Evolutionary conservation across 2,888 invertebrate genomes (phyloP).

Genomic region (Cerceris rybyensis): DNA sequence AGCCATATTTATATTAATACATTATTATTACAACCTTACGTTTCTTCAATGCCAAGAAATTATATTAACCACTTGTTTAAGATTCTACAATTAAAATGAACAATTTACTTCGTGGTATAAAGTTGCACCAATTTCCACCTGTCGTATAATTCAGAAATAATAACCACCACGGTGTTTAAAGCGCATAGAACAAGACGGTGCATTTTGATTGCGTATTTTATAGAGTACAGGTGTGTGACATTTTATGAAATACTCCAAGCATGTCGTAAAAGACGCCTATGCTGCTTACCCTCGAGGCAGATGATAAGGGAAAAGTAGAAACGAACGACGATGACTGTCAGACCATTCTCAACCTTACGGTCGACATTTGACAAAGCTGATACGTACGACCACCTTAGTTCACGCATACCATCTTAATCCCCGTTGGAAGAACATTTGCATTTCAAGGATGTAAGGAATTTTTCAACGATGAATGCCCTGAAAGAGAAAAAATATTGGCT

Average conservation of each 20-base stretch:
- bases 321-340: constrained; percentile 39
- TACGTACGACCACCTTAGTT: constrained; percentile 29
- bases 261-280: constrained; percentile 50
- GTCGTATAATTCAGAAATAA: constrained; percentile 11
- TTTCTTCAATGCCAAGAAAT: no score
- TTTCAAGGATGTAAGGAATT: not conserved
- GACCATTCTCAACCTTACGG: not conserved
- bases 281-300: constrained; percentile 8
- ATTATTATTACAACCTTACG: no score
- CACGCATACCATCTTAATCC: constrained; percentile 5
- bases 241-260: constrained; percentile 3
- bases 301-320: constrained; percentile 46
- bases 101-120: no score
- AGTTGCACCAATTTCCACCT: not conserved
- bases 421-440: constrained; percentile 1
- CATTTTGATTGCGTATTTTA: constrained; percentile 40
- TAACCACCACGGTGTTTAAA: constrained; percentile 38
- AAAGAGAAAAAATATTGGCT: no score
- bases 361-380: constrained; percentile 46
- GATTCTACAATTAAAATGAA: no score
- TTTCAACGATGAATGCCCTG: no score
- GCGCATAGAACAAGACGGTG: constrained; percentile 42
- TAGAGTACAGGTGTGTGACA: not conserved
- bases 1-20: no score
- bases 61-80: no score